Percentiles rank a stretch among this genome's conserved stretches.
These are phyloP conservation scores for Lochmaea capreae DNA, from an alignment of 2,888 invertebrate species.

Conservation along the genomic window DNA sequence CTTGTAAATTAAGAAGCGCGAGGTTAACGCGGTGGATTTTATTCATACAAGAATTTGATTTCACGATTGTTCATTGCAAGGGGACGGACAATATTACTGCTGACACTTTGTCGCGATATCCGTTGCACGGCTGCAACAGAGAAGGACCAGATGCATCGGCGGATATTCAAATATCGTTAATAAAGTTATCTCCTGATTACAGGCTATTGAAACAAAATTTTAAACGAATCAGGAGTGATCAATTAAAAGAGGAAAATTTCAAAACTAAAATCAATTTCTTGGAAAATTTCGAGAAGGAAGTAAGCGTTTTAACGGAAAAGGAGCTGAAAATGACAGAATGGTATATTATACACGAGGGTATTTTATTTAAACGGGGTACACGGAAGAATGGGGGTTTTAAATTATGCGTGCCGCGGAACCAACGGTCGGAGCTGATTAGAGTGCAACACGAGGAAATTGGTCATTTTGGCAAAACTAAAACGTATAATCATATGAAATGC, in stretches of 20 bases:
- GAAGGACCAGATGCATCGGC: neutral
- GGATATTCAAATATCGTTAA: neutral
- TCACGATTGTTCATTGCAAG: too few relatives aligned
- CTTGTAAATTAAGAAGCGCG: too few relatives aligned
- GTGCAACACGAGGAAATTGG: conserved; percentile 12
- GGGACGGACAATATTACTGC: conserved; percentile 40
- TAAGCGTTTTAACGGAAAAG: too few relatives aligned
- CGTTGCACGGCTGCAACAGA: neutral
- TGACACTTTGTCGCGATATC: conserved; percentile 37
- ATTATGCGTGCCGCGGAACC: conserved; percentile 17
- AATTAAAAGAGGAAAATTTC: neutral
- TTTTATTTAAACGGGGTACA: conserved; percentile 14
- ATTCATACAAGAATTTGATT: too few relatives aligned
- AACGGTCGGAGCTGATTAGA: neutral
- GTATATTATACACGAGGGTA: conserved; percentile 14
- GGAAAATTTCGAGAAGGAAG: neutral
- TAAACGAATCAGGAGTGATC: conserved; percentile 1
- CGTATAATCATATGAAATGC: conserved; percentile 14
- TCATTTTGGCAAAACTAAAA: conserved; percentile 26
- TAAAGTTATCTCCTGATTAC: neutral
- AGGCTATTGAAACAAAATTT: neutral
- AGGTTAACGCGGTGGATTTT: too few relatives aligned
- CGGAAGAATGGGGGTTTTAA: neutral
- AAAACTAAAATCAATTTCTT: conserved; percentile 11
- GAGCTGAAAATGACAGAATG: conserved; percentile 9